Evolutionary conservation across 2,797 vertebrate genomes (phyloP), one percentile per base, ranked within the genome.

Genomic region (Tauraco hartlaubi): DNA sequence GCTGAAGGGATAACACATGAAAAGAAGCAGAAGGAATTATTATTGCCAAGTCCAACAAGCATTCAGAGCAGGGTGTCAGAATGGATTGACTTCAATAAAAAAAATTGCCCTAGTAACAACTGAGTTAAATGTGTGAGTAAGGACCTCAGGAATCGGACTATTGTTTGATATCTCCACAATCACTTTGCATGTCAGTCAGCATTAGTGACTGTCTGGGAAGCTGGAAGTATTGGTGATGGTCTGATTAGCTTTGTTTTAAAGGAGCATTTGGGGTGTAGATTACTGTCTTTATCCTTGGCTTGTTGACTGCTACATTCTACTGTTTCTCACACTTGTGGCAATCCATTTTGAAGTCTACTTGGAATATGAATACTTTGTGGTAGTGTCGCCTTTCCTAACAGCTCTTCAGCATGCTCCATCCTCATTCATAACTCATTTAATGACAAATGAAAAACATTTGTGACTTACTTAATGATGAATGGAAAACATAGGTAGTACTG

Each of bases 1-100:
- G 88, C 94, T 95, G 80, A 95, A 94, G 74, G 88, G 92, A 95
- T 94, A 96, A 91, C 88, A 96, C 74, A 97, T 95, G 88, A 96
- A 96, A 97, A 96, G 93, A 95, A 95, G 88, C 94, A 97, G 96
- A 96, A 92, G 80, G 80, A 96, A 96, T 97, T 94, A 89, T 77
- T 95, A 84, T 74, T 94, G 90, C 95, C 81, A 88, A 94, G 79
- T 84, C 82, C 95, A 94, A 88, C 88, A 95, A 90, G 74, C 71
- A 9, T 96, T 96, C 71, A 93, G 91, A 95, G 54, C 44, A 48
- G 64, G 64, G 85, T 95, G 95, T 96, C 96, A 95, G 67, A 88
- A 93, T 71, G 67, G 77, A 95, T 96, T 93, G 95, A 82, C 92
- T 95, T 97, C 85, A 97, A 86, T 93, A 71, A 85, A 88, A 93